Conservation (phyloP, 2,113 vertebrate genomes). For the Conger conger region DNA sequence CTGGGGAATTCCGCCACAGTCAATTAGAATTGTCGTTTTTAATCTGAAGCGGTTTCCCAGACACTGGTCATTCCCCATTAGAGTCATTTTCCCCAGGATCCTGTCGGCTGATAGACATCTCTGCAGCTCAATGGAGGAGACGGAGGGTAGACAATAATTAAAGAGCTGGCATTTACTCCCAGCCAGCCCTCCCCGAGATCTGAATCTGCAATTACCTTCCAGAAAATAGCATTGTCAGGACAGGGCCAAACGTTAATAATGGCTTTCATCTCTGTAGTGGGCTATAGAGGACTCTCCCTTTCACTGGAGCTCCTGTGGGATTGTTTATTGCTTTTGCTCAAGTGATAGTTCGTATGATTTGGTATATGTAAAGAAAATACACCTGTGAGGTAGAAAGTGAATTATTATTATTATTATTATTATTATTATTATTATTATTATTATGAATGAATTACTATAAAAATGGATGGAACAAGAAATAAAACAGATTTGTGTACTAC, state of each 20-base stretch:
- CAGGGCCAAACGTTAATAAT: constrained; percentile 73
- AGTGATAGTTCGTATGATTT: constrained; percentile 65
- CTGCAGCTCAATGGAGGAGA: constrained; percentile 72
- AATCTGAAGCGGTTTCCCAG: constrained; percentile 81
- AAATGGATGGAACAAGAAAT: too few relatives aligned
- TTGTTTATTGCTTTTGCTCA: constrained; percentile 69
- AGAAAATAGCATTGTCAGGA: constrained; percentile 77
- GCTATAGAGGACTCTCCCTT: constrained; percentile 65
- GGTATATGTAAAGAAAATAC: constrained; percentile 50
- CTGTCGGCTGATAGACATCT: constrained; percentile 79
- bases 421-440: neutral
- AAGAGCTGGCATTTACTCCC: constrained; percentile 90
- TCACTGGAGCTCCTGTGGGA: constrained; percentile 74
- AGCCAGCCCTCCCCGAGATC: constrained; percentile 84
- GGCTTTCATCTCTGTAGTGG: constrained; percentile 62
- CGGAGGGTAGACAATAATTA: constrained; percentile 81
- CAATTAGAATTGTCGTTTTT: constrained; percentile 97
- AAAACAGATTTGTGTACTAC: too few relatives aligned
- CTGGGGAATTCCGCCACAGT: constrained; percentile 86
- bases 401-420: neutral
- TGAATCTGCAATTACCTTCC: constrained; percentile 83
- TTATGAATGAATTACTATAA: too few relatives aligned
- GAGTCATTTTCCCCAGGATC: constrained; percentile 83
- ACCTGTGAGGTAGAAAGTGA: neutral
- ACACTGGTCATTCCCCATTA: constrained; percentile 94